Conservation (phyloP, 2,113 vertebrate genomes). For the Bothrops jararaca region DNA sequence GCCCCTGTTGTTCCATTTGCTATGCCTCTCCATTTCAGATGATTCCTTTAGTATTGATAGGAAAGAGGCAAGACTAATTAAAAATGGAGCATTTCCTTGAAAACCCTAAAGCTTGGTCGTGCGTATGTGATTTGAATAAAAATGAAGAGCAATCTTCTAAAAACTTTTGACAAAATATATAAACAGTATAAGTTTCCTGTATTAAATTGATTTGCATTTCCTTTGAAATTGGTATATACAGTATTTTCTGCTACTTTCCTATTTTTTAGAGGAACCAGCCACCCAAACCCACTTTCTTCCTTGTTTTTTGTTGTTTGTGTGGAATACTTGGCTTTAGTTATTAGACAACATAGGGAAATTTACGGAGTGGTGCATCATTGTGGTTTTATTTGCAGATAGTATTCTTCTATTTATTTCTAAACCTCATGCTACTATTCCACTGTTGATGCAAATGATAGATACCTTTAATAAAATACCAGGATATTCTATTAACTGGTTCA, state of each 20-base stretch:
- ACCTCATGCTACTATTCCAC: neutral
- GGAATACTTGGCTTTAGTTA: neutral
- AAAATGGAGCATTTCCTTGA: neutral
- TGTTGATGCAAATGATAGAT: neutral
- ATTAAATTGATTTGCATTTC: neutral
- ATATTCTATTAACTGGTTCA: no score
- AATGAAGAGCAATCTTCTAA: neutral
- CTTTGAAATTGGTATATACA: neutral
- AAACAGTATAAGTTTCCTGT: neutral
- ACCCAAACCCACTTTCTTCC: neutral
- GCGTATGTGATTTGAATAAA: neutral
- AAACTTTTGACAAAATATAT: neutral
- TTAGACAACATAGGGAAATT: neutral
- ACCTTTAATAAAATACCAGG: neutral
- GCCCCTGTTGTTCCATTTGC: conserved; percentile 13
- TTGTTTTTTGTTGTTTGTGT: neutral
- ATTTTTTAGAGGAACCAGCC: neutral
- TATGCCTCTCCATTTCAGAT: neutral
- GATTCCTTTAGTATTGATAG: neutral
- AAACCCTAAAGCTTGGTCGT: neutral
- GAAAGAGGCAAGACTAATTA: neutral
- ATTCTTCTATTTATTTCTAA: neutral
- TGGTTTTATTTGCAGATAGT: neutral
- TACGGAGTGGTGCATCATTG: neutral
- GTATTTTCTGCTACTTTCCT: neutral